Base-by-base conservation (phyloP, 2,113 vertebrate species). In the Stegostoma tigrinum region DNA sequence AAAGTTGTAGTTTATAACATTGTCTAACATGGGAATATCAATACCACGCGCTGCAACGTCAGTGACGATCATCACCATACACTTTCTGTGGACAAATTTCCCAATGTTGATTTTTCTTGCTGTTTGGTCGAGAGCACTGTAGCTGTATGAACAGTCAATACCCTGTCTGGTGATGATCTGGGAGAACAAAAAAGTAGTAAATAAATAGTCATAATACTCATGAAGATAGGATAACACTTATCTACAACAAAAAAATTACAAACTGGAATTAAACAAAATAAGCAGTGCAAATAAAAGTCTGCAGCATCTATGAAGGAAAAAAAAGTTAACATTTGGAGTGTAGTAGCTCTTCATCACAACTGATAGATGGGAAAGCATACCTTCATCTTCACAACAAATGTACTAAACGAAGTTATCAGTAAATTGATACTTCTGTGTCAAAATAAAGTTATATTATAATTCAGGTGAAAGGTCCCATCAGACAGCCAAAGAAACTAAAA, bases 31-130 rank as follows among this genome's bases (percentile, higher is more conserved):
- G 0, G 99, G 99, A 97, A 99, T 99, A 97, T 99, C 99, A 2
- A 99, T 98, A 85, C 99, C 99, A 0, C 99, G 98, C 96, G 99
- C 99, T 0, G 99, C 99, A 95, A 99, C 98, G 1, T 99, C 99
- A 0, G 99, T 99, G 96, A 99, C 99, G 24, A 99, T 95, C 87
- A 99, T 98, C 96, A 99, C 97, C 0, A 98, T 98, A 95, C 98
- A 99, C 97, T 99, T 99, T 95, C 98, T 97, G 17, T 99, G 98
- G 3, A 98, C 96, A 70, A 99, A 99, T 94, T 98, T 99, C 72
- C 99, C 99, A 0, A 99, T 98, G 97, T 99, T 99, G 97, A 99
- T 99, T 97, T 99, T 99, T 93, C 99, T 98, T 95, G 99, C 99
- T 0, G 99, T 99, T 97, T 99, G 99, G 97, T 99, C 99, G 96